phyloP scores from a whole-genome alignment of 2,888 invertebrate genomes.

The Dioctria rufipes region DNA sequence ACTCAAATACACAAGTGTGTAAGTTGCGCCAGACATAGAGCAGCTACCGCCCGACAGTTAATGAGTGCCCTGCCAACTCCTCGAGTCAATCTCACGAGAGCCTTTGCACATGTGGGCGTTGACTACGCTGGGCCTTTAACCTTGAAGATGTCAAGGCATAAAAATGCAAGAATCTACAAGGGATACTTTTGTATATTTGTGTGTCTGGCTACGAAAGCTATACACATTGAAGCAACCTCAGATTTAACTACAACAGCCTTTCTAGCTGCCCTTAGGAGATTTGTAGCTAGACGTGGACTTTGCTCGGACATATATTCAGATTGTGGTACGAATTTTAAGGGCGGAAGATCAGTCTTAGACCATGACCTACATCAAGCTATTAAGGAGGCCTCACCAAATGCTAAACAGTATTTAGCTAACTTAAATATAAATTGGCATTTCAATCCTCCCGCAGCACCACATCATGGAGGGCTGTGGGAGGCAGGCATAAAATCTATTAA shows the following conservation, averaged over 20 bases:
- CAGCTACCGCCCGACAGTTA: background rate
- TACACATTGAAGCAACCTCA: constrained; percentile 57
- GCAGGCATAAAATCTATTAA: no score
- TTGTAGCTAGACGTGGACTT: no score
- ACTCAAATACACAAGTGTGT: background rate
- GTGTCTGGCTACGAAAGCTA: constrained; percentile 55
- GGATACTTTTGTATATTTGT: constrained; percentile 18
- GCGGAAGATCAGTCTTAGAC: background rate
- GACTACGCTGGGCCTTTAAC: background rate
- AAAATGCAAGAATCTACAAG: background rate
- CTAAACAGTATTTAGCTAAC: no score
- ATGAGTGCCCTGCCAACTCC: background rate
- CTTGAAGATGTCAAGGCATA: background rate
- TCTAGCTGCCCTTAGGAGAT: no score
- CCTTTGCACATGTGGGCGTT: background rate
- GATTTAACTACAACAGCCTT: background rate
- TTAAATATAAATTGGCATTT: constrained; percentile 62
- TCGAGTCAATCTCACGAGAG: background rate
- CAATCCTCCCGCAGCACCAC: constrained; percentile 62
- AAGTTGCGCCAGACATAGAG: background rate
- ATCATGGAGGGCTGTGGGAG: constrained; percentile 60
- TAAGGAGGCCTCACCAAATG: background rate
- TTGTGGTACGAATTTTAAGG: constrained; percentile 7
- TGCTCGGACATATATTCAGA: constrained; percentile 6
- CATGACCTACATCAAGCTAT: background rate